Percentiles rank a stretch among this genome's conserved stretches.
Evolutionary conservation across 1,140 invertebrate genomes (phyloP).

Genomic region (Drosophila carrolli): DNA sequence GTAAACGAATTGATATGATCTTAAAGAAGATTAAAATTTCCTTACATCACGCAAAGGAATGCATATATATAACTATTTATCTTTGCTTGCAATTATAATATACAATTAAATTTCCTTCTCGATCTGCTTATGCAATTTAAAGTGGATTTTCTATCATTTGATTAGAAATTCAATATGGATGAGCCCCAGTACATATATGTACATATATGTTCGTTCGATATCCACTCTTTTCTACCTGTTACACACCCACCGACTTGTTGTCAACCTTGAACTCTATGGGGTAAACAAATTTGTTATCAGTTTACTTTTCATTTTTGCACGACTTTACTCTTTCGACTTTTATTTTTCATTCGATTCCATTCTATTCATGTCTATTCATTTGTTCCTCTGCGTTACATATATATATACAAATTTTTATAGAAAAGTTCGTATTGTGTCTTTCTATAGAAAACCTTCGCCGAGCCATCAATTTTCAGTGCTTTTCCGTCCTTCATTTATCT

Average conservation of each 20-base stretch:
- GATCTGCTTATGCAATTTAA: neutral
- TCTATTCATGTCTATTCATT: constrained; percentile 45
- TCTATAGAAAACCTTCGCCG: constrained; percentile 28
- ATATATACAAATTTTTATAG: constrained; percentile 3
- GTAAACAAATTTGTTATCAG: constrained; percentile 51
- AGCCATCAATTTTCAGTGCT: constrained; percentile 50
- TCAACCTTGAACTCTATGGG: constrained; percentile 29
- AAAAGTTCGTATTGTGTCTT: constrained; percentile 27
- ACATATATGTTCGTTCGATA: neutral
- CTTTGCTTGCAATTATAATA: no score
- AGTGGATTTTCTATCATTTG: neutral
- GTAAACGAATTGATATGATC: no score
- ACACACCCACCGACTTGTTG: constrained; percentile 12
- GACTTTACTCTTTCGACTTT: constrained; percentile 4
- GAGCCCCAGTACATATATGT: neutral
- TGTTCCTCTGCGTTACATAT: constrained; percentile 1
- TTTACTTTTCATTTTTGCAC: constrained; percentile 32
- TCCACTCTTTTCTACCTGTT: constrained; percentile 6
- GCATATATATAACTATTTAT: no score
- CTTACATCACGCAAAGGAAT: no score
- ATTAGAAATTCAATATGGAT: constrained; percentile 13
- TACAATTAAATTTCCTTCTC: neutral
- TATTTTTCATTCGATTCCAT: constrained; percentile 22
- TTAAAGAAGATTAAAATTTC: no score
- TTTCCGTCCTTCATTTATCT: constrained; percentile 46